Evolutionary conservation across 23 tunicate species (phyloP).

Genomic region (Oikopleura dioica): DNA sequence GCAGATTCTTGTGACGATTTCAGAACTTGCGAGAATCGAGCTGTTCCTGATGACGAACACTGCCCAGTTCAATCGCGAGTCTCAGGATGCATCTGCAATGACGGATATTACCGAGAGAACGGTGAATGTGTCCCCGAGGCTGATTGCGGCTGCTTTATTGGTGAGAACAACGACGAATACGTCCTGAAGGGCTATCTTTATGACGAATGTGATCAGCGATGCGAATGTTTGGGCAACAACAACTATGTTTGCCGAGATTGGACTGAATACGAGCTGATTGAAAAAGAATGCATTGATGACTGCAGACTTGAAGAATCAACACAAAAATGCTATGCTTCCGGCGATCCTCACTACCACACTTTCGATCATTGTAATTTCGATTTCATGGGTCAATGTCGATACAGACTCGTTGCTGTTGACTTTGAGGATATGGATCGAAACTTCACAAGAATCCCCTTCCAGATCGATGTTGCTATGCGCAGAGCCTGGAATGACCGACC

Average conservation of each 20-base stretch:
- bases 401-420: slow-evolving; percentile 17
- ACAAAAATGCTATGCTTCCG: slow-evolving; percentile 38
- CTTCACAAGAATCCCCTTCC: neutral
- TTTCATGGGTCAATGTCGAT: slow-evolving; percentile 37
- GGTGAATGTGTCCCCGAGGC: neutral
- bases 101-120: slow-evolving; percentile 11
- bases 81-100: slow-evolving; percentile 13
- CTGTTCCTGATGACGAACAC: neutral
- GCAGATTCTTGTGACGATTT: slow-evolving; percentile 14
- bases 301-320: neutral
- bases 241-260: neutral
- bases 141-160: neutral
- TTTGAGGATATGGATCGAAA: neutral
- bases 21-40: slow-evolving; percentile 15
- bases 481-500: neutral
- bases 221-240: neutral
- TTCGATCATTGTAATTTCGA: slow-evolving; percentile 35
- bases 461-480: neutral
- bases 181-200: neutral
- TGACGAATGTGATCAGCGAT: neutral
- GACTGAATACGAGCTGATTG: no score
- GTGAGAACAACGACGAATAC: neutral
- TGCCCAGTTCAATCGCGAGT: neutral
- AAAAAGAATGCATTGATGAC: slow-evolving; percentile 5
- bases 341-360: slow-evolving; percentile 54